Base-by-base conservation (phyloP, 1,140 invertebrate species). In the Drosophila insularis region DNA sequence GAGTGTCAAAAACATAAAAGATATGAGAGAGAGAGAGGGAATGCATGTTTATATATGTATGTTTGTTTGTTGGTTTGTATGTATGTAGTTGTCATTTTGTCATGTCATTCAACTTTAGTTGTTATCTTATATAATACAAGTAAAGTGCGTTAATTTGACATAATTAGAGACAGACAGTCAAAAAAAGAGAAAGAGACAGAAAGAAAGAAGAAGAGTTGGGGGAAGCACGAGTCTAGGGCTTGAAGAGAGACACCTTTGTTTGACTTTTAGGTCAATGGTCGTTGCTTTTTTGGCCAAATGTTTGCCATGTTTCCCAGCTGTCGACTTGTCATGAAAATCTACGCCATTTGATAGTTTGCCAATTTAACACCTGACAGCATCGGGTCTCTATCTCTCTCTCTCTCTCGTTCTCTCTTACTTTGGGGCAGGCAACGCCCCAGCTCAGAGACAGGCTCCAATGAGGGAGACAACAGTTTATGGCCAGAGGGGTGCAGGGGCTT, bases 351-450 rank as follows among this genome's bases (percentile, higher is more conserved):
- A 84, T 80, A 67, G 69, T 73, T 80, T 69, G 71, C 82, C 75
- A 86, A 86, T 86, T 86, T 86, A 87, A 89, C 82, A 87, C 82
- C 82, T 87, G 84, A 74, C 68, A 87, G 74, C 74, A 56, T 37
- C 74, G 13, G 32, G 74, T 71, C 17, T 37, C 11, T 37, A 2
- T 37, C 35, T 37, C 10, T 13, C 35, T 37, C 35, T 13, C 10
- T 37, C 10, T 11, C 35, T 37, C 35, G n/a, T n/a, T 37, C 35
- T 13, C 35, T 13, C 2, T 37, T 11, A 13, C 35, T 37, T 37
- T 3, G 13, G 23, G 27, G 8, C 73, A 63, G 76, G 54, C 82
- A 81, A 81, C 81, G 82, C 82, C 81, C 75, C 75, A 39, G 43
- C 71, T 64, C 71, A 53, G 37, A 27, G 37, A 21, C 35, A 27